Conservation (phyloP, 2,888 invertebrate genomes). For the Diaphora mendica region DNA sequence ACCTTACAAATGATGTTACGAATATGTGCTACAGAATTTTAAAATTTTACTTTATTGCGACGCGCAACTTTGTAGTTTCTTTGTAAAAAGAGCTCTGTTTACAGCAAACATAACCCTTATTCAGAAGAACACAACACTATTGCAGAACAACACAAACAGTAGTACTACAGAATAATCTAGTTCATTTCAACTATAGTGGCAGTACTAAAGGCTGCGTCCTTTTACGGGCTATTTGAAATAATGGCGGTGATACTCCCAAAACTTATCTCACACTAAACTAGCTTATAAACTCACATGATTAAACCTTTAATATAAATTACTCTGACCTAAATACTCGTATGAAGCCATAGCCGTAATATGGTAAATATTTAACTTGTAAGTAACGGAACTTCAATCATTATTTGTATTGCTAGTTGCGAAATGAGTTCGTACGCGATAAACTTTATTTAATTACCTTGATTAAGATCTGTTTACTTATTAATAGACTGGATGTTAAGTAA, state of each 20-base stretch:
- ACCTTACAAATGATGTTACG: not conserved
- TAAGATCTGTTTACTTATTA: conserved; percentile 8
- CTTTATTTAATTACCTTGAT: conserved; percentile 10
- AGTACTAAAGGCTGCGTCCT: not conserved
- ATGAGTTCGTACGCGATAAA: conserved; percentile 1
- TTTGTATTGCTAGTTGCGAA: conserved; percentile 2
- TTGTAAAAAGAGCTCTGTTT: not conserved
- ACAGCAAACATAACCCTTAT: not conserved
- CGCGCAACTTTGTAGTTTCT: not conserved
- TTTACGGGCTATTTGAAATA: not conserved
- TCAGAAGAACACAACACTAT: not conserved
- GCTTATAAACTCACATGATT: conserved; percentile 1
- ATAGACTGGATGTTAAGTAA: not conserved
- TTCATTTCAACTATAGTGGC: not conserved
- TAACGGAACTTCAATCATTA: conserved; percentile 7
- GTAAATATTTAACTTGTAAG: not conserved
- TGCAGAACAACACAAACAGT: not conserved
- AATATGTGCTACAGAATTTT: not conserved
- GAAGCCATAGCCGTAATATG: not conserved
- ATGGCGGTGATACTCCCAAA: not conserved
- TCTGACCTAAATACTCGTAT: not conserved
- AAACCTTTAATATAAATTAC: not conserved
- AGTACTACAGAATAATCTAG: not conserved
- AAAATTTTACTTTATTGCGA: not conserved
- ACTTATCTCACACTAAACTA: not conserved